Evolutionary conservation across 2,113 vertebrate genomes (phyloP).

Genomic region (Leptosomus discolor): DNA sequence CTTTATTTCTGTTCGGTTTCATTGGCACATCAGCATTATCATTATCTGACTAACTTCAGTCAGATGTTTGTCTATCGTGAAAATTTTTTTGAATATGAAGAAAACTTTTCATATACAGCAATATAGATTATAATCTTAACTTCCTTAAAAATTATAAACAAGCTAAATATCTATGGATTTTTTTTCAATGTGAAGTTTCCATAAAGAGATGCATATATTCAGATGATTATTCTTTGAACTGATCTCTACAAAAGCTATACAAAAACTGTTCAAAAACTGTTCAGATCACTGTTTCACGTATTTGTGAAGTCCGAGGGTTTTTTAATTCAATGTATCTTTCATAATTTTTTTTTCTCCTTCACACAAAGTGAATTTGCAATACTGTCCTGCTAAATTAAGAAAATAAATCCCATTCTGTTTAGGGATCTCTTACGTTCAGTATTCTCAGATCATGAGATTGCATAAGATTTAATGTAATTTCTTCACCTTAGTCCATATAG

Average conservation of each 20-base stretch:
- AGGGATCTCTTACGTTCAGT: neutral
- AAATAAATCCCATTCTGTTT: neutral
- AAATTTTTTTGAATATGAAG: neutral
- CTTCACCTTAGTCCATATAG: neutral
- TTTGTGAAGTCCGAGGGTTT: neutral
- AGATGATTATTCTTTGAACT: neutral
- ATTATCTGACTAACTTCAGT: neutral
- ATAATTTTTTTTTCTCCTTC: neutral
- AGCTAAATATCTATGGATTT: neutral
- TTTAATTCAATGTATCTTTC: neutral
- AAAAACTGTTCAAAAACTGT: neutral
- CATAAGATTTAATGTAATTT: neutral
- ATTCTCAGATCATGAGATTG: neutral
- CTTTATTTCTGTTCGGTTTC: neutral
- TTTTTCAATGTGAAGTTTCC: neutral
- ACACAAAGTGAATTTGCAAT: neutral
- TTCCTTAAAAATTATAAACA: neutral
- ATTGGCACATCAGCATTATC: neutral
- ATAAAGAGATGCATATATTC: neutral
- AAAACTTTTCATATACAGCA: neutral
- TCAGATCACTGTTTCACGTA: neutral
- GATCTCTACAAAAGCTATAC: neutral
- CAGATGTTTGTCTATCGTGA: neutral
- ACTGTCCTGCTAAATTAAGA: neutral
- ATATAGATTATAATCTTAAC: neutral